These are phyloP conservation scores for Macroglossus sobrinus DNA, from an alignment of 2,113 vertebrate genomes.

Conservation along the genomic window DNA sequence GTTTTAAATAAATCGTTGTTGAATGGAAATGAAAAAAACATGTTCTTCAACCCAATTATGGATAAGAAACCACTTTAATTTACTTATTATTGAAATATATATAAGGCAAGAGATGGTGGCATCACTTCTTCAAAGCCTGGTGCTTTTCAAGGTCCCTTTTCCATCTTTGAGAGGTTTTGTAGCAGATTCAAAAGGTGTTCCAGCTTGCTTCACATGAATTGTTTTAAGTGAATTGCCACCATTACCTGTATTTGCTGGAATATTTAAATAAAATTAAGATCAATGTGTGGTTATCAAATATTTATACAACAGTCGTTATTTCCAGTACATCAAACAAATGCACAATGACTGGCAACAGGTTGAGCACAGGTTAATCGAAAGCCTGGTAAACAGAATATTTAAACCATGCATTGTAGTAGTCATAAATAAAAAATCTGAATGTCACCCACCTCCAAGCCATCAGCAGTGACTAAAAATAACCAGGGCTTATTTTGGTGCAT, in stretches of 20 bases:
- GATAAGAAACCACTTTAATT: constrained; percentile 19
- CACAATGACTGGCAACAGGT: neutral
- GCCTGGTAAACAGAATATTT: neutral
- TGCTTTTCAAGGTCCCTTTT: neutral
- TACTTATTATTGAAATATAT: neutral
- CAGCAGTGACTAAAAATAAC: constrained; percentile 48
- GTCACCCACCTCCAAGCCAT: constrained; percentile 13
- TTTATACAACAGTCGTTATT: neutral
- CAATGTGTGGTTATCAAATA: neutral
- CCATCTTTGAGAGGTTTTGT: neutral
- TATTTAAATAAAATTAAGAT: constrained; percentile 12
- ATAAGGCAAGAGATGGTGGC: neutral
- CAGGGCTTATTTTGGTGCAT: constrained; percentile 27
- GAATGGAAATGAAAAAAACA: neutral
- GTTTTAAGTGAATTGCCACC: constrained; percentile 65
- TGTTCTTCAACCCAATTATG: neutral
- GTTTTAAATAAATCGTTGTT: neutral
- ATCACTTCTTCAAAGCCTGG: neutral
- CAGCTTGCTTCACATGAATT: constrained; percentile 73
- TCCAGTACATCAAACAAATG: neutral
- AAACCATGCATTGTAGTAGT: neutral
- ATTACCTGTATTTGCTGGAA: constrained; percentile 60
- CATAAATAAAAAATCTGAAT: neutral
- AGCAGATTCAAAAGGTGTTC: neutral
- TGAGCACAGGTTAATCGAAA: neutral